Conservation (phyloP, 2,113 vertebrate genomes). For the Pterocles gutturalis region DNA sequence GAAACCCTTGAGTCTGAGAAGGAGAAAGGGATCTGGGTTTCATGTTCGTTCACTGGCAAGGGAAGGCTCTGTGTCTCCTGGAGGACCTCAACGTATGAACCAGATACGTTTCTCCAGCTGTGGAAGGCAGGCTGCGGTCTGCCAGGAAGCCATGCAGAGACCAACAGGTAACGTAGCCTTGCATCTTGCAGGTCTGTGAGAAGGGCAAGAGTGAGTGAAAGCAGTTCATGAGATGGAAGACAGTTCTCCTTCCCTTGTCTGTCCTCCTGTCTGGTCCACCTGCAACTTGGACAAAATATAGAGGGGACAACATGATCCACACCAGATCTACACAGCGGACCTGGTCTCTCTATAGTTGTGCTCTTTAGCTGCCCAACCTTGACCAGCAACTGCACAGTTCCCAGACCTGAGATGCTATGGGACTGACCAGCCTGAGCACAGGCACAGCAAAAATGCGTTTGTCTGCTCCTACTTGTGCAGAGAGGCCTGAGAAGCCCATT, state of each 20-base stretch:
- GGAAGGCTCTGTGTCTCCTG: background rate
- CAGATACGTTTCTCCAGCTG: background rate
- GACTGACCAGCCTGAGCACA: background rate
- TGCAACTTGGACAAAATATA: background rate
- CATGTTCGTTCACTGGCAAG: background rate
- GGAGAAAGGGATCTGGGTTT: background rate
- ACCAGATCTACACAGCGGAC: background rate
- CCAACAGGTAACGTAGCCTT: rapidly evolving
- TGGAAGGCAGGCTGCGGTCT: background rate
- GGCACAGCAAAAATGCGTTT: background rate
- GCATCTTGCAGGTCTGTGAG: background rate
- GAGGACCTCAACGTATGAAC: background rate
- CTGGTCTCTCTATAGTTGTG: background rate
- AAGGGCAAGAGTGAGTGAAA: background rate
- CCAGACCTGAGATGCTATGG: background rate
- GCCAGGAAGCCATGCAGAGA: background rate
- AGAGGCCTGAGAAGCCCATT: background rate
- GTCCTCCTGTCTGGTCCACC: background rate
- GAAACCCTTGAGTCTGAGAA: background rate
- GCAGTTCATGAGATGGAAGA: background rate
- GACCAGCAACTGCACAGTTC: background rate
- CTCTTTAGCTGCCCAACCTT: background rate
- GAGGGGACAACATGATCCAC: background rate
- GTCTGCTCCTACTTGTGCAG: background rate
- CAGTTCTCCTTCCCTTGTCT: background rate